Evolutionary conservation across 2,797 vertebrate species (phyloP), one percentile per base, ranked within the genome.

Genomic region (Huso huso): DNA sequence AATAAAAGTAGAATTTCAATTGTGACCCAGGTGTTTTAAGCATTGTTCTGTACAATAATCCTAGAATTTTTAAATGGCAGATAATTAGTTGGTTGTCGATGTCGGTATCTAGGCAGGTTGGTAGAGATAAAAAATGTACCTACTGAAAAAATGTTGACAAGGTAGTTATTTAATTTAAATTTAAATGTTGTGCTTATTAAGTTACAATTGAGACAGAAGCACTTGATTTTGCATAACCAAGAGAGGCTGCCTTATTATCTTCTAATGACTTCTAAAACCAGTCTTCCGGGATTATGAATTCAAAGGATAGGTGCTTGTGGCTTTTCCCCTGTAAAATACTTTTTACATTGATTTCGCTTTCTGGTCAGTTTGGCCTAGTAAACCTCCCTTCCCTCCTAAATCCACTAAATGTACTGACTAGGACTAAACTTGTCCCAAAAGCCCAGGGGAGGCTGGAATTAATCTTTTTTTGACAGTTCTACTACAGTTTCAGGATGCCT

Each of bases 371-470:
- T n/a, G 10, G 55, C 12, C 55, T 58, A 7, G 12, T n/a, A n/a
- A 13, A 11, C 3, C 55, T 13, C 6, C 3, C 55, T n/a, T n/a
- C 10, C 37, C 10, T 58, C 12, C n/a, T 7, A 11, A n/a, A 13
- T 58, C 55, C 12, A 13, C 2, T 13, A 2, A n/a, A 13, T 11
- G 55, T n/a, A 11, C 55, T 58, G 55, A 58, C n/a, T 58, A n/a
- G 1, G 12, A n/a, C 55, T 15, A n/a, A 58, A 58, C 55, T n/a
- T 58, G 62, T 73, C 69, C 73, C 77, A 78, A 78, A 79, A 74
- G 75, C 80, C 77, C 79, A 61, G 64, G 77, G 82, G 82, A 78
- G 77, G 72, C 76, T 82, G 72, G 82, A 77, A 81, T 85, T 76
- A 70, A 77, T 85, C 76, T 79, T 79, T 64, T 67, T 52, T 37